A percentile compares a stretch with the other conserved stretches of the same genome.
phyloP scores from a whole-genome alignment of 2,113 vertebrate species.

The Limanda limanda region DNA sequence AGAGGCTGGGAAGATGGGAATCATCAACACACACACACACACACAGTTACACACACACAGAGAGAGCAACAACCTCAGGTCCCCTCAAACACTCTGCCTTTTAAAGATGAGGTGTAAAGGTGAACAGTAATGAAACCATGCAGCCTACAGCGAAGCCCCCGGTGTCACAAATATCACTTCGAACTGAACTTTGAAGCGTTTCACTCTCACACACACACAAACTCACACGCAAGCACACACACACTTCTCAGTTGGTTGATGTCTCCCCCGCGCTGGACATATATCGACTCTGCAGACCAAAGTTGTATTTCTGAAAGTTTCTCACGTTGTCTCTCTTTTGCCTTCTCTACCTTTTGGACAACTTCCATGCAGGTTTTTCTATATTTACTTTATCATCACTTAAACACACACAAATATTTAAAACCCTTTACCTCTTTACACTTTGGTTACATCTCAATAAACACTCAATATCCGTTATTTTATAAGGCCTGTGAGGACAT shows the following conservation, averaged over 20 bases:
- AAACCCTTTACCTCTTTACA: too few relatives aligned
- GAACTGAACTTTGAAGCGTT: conserved; percentile 3
- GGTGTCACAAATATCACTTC: conserved; percentile 26
- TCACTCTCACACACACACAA: background rate
- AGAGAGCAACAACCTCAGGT: conserved; percentile 13
- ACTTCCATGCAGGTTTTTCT: background rate
- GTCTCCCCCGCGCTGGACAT: background rate
- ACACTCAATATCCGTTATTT: too few relatives aligned
- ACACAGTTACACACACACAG: conserved; percentile 11
- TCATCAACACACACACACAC: background rate
- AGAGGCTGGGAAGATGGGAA: conserved; percentile 16
- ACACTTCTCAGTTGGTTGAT: background rate
- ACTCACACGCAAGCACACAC: background rate
- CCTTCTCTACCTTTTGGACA: background rate
- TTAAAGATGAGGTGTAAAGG: conserved; percentile 29
- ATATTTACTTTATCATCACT: background rate
- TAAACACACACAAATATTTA: background rate
- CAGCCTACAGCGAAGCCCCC: conserved; percentile 35
- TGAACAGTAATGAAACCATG: conserved; percentile 23
- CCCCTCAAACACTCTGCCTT: conserved; percentile 19
- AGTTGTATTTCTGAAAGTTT: background rate
- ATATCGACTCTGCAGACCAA: background rate
- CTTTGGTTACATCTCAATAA: too few relatives aligned
- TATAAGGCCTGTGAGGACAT: too few relatives aligned
- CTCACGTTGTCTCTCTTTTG: background rate